Evolutionary conservation across 2,888 invertebrate species (phyloP), one percentile per base, ranked within the genome.

Genomic region (Lycaena phlaeas): DNA sequence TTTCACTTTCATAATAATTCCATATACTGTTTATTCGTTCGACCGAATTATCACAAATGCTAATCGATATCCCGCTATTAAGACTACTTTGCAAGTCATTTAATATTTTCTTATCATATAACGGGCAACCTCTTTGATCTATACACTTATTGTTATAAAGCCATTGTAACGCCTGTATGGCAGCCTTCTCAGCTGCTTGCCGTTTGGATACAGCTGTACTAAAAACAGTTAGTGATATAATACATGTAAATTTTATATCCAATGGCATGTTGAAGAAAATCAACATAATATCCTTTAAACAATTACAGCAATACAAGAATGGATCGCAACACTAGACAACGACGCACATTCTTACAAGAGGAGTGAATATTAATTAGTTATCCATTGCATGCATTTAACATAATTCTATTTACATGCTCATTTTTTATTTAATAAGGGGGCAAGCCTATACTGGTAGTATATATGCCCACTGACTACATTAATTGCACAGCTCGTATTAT

Each of bases 141-240:
- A 91, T 77, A 51, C 74, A 76, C 1, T 71, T 69, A 30, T 74
- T 74, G 2, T 54, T 52, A 41, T 81, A 73, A 1, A 90, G 61
- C 86, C 87, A 89, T 11, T 79, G 66, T 0, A 90, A 58, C 0
- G 85, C 87, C 57, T 81, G 79, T 0, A 68, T 52, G 0, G 89
- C 85, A n/a, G 87, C 87, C 50, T 79, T 77, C 28, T 76, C 70
- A 0, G 85, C 77, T 1, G 90, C 88, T 25, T 70, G 66, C 1
- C 74, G 69, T 68, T 90, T 90, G 27, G 81, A 86, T 48, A 61
- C 47, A 6, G 77, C 85, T 46, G 62, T 62, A 48, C 84, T 85
- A 61, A 14, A 43, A 40, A n/a, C 29, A 15, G 10, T 11, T 28
- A 28, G 4, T 18, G 11, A 12, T 27, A n/a, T n/a, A n/a, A n/a